Conservation (phyloP, 2,888 invertebrate species). For the Pogonocherus hispidulus region DNA sequence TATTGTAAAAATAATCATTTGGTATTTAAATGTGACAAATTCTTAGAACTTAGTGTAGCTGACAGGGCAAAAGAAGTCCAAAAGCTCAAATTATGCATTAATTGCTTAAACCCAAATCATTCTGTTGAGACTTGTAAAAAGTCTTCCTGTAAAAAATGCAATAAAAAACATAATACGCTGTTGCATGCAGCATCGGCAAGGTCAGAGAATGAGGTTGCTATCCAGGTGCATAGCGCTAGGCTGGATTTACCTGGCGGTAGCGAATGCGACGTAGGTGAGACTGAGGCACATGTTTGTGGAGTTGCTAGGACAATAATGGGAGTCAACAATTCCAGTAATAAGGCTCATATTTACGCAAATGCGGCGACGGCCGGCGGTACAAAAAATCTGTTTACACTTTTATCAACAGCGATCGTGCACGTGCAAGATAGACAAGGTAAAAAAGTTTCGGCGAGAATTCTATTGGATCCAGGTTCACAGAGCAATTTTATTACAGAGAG, state of each 20-base stretch:
- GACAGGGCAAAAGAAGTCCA: slow-evolving; percentile 22
- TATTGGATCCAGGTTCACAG: slow-evolving; percentile 36
- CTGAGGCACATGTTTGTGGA: too few species aligned
- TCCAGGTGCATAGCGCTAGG: too few species aligned
- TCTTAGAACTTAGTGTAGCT: slow-evolving; percentile 11
- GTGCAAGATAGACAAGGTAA: slow-evolving; percentile 12
- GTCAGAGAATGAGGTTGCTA: not conserved
- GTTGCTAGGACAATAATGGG: too few species aligned
- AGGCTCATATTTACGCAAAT: not conserved
- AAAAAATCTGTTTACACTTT: slow-evolving; percentile 9
- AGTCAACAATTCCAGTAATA: too few species aligned
- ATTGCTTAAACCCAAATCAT: slow-evolving; percentile 33
- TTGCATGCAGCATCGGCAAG: slow-evolving; percentile 10
- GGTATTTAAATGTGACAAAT: too few species aligned
- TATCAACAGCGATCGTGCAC: slow-evolving; percentile 12
- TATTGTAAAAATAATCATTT: too few species aligned
- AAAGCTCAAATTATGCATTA: slow-evolving; percentile 29
- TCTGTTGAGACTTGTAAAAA: slow-evolving; percentile 23
- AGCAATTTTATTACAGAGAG: slow-evolving; percentile 33
- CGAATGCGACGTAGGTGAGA: too few species aligned
- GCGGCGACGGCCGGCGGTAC: slow-evolving; percentile 2
- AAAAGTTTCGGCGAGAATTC: not conserved
- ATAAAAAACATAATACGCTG: slow-evolving; percentile 34
- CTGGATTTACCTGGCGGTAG: too few species aligned
- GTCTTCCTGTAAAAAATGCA: slow-evolving; percentile 31